Evolutionary conservation across 2,888 invertebrate genomes (phyloP), one percentile per base, ranked within the genome.

Genomic region (Lithophane socia): DNA sequence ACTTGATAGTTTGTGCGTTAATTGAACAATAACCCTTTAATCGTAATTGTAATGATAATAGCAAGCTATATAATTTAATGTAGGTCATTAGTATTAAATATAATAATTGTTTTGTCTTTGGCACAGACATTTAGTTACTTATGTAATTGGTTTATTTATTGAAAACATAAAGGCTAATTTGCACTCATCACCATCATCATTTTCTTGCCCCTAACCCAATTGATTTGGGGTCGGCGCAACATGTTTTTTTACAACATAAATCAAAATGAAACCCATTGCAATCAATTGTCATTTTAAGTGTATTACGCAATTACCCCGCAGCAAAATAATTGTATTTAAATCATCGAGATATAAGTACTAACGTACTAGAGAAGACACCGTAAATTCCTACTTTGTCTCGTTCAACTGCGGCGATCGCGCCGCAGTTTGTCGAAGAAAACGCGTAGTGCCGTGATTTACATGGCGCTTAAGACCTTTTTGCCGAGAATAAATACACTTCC

Each of bases 11-110:
- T 47, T 42, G 21, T 37, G 24, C 1, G 4, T 24, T 60, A 56
- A 82, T 73, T 73, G 21, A 29, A 42, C 29, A 65, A 37, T 73
- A 47, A 56, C 67, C 13, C 18, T 42, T 37, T 65, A 16, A 74
- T 81, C 12, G 10, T 67, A 63, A 56, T 54, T 37, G 7, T 21
- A 18, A 37, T 29, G 42, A 42, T 47, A 66, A 52, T 60, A n/a
- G 29, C 16, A 54, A 29, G 24, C 21, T 54, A 66, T 60, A 37
- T 61, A 2, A 61, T 47, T 73, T 52, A 37, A 78, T 56, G 52
- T 37, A 3, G 76, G 47, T n/a, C 56, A 64, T 56, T 72, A 29
- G 49, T 29, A 37, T 18, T 29, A 21, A 47, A 47, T 49, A 44
- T 29, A 65, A 29, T 56, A 16, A n/a, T 16, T 49, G 4, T 37